These are phyloP conservation scores for Caenorhabditis wallacei DNA, from an alignment of 2,888 invertebrate genomes.

Conservation along the genomic window DNA sequence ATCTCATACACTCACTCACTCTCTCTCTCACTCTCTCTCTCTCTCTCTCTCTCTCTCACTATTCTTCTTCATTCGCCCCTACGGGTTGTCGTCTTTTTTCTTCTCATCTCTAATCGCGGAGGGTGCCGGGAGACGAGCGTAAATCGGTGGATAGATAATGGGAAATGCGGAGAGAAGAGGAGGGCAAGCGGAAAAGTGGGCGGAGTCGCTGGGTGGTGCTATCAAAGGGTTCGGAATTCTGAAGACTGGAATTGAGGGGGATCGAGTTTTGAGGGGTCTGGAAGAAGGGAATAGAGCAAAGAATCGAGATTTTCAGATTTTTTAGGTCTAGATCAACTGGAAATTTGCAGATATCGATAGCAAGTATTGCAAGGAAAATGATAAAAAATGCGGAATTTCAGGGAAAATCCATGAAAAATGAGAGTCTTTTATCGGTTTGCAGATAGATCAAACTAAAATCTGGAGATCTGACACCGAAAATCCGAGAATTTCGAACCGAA, in stretches of 20 bases:
- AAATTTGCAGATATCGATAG: neutral
- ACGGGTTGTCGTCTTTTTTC: slow-evolving; percentile 15
- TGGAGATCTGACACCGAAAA: no score
- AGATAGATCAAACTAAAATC: no score
- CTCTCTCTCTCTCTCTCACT: neutral
- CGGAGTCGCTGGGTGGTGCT: neutral
- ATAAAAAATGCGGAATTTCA: no score
- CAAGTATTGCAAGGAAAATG: neutral
- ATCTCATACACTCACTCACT: slow-evolving; percentile 5
- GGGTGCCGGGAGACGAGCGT: neutral
- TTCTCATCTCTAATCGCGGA: neutral
- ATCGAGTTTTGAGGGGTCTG: neutral
- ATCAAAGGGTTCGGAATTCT: neutral
- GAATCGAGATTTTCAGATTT: neutral
- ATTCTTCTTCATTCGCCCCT: slow-evolving; percentile 15
- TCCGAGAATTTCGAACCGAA: no score
- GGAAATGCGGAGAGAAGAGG: neutral
- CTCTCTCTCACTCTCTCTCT: neutral
- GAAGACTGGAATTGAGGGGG: neutral
- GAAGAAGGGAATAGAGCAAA: neutral
- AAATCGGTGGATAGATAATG: neutral
- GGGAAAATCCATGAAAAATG: no score
- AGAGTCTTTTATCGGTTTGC: no score
- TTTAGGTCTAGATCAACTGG: neutral
- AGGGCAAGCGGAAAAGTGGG: slow-evolving; percentile 6